These are phyloP conservation scores for Phoenoteleia sp. DNA, from an alignment of 2,888 invertebrate genomes.

Conservation along the genomic window DNA sequence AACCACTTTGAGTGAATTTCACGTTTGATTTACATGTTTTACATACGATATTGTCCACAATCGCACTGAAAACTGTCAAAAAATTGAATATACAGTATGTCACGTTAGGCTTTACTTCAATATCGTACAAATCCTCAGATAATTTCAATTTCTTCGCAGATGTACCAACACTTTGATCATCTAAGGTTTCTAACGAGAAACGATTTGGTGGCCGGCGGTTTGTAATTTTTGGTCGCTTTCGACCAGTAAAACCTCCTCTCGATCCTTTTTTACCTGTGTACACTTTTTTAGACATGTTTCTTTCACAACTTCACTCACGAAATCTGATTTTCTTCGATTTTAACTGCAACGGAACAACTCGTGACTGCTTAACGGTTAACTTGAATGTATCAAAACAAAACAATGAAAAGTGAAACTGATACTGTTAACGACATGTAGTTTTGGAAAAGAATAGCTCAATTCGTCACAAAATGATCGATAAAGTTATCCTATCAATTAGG, in stretches of 20 bases:
- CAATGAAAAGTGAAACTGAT: neutral
- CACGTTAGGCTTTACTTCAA: conserved; percentile 52
- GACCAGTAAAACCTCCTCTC: neutral
- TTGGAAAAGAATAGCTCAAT: neutral
- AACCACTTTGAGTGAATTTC: conserved; percentile 2
- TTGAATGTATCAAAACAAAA: neutral
- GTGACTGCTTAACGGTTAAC: neutral
- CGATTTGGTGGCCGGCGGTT: conserved; percentile 14
- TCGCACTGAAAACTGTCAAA: conserved; percentile 19
- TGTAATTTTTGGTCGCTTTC: conserved; percentile 5
- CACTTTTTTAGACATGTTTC: conserved; percentile 19
- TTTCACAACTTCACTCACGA: neutral
- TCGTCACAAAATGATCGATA: neutral
- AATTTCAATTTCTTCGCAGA: conserved; percentile 32
- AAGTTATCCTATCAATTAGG: neutral
- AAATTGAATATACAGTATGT: conserved; percentile 44
- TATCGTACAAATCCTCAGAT: conserved; percentile 2
- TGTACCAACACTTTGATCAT: neutral
- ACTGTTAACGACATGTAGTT: neutral
- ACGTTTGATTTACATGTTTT: conserved; percentile 7
- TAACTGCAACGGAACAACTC: neutral
- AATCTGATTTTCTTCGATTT: neutral
- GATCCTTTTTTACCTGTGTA: neutral
- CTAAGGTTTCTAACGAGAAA: neutral
- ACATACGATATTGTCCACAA: conserved; percentile 8